phyloP scores from a whole-genome alignment of 2,113 vertebrate species.

The Chrysemys picta region DNA sequence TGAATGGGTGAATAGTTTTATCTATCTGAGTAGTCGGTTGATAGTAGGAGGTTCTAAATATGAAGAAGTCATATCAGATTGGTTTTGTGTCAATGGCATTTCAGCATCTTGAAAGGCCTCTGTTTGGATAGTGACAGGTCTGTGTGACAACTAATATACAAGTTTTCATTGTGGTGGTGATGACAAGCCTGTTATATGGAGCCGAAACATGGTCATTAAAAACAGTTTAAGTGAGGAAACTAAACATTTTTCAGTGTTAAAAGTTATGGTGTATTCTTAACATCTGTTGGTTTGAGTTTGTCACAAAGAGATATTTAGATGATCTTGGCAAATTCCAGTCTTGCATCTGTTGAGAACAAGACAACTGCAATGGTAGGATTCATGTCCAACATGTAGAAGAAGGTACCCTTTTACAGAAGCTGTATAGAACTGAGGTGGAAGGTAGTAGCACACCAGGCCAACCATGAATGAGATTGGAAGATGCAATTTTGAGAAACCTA shows the following conservation, averaged over 20 bases:
- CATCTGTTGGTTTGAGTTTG: background rate
- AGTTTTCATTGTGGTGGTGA: background rate
- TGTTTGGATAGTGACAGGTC: background rate
- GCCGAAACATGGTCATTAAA: background rate
- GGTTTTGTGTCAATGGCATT: background rate
- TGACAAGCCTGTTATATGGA: background rate
- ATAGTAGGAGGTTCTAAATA: too few species aligned
- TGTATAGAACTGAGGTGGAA: background rate
- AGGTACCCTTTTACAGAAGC: background rate
- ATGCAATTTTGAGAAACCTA: background rate
- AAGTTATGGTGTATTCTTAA: background rate
- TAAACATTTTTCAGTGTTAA: background rate
- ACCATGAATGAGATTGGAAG: background rate
- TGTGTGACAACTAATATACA: background rate
- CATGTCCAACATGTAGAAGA: background rate
- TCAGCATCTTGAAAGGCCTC: background rate
- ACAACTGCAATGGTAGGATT: background rate
- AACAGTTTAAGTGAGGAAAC: background rate
- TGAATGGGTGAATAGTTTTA: too few species aligned
- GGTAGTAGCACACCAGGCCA: too few species aligned
- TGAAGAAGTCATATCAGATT: too few species aligned
- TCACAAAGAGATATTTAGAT: background rate
- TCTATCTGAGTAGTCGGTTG: too few species aligned
- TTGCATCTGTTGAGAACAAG: background rate
- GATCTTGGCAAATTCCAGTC: background rate